Evolutionary conservation across 2,113 vertebrate genomes (phyloP), one percentile per base, ranked within the genome.

Genomic region (Notarius quadriscutis): DNA sequence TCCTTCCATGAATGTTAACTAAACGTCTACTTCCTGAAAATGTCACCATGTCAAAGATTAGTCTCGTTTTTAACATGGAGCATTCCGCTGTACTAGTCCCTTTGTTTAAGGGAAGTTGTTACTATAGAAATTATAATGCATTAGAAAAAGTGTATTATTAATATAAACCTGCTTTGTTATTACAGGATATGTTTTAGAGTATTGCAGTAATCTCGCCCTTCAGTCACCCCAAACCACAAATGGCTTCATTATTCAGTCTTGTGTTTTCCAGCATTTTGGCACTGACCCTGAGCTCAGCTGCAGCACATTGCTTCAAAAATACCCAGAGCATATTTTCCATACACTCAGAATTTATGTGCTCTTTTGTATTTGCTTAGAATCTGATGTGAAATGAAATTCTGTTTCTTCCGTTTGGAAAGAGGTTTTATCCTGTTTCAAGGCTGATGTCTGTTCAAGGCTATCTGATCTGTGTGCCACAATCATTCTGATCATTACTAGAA

Each of bases 301-400:
- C 53, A 88, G 53, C 84, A 69, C 84, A 69, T 58, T 51, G 80
- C 88, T 12, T 88, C 74, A 78, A 72, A 87, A 75, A 71, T 63
- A 86, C 53, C 55, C 41, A 51, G 2, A 81, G 67, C 81, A 41
- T 27, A 65, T 84, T 84, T 86, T 57, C 77, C 88, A 77, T 67
- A 74, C 1, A 8, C 60, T 83, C 80, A 41, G 60, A 87, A 58
- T 81, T 27, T 75, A 89, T 85, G 57, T 17, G 57, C 10, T 85
- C 12, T 25, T 69, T 67, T 89, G 71, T 84, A n/a, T 82, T 77
- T 81, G 72, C 57, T 63, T 34, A 55, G 48, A 65, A 27, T 63
- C 18, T 77, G 78, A 57, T 30, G 11, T 0, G 9, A 82, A 83
- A 84, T 87, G 63, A 85, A 89, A 75, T 58, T 87, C 74, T 84